Conservation (phyloP, 2,797 vertebrate genomes). For the Siniperca undulata region DNA sequence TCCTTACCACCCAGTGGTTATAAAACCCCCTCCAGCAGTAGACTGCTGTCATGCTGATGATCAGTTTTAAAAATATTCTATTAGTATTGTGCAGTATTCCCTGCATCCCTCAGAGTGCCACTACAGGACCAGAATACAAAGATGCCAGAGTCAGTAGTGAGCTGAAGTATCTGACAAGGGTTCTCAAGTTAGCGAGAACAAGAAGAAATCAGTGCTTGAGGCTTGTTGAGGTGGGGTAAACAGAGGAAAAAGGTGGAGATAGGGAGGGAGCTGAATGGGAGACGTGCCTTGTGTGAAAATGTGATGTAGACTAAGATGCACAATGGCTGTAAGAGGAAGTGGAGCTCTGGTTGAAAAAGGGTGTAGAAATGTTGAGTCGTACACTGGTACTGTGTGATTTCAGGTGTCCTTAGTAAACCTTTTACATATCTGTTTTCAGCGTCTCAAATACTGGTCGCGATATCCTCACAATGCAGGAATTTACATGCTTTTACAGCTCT, state of each 20-base stretch:
- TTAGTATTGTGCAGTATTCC: constrained; percentile 6
- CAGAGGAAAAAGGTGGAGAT: not conserved
- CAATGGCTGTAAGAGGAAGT: constrained; percentile 10
- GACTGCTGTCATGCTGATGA: constrained; percentile 3
- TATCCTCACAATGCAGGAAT: not conserved
- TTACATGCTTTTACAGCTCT: not conserved
- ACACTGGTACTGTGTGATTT: constrained; percentile 47
- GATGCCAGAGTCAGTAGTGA: not conserved
- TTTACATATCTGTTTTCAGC: constrained; percentile 26
- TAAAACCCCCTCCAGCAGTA: constrained; percentile 6
- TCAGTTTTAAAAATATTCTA: constrained; percentile 17
- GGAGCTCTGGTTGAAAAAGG: constrained; percentile 24
- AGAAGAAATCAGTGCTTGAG: not conserved
- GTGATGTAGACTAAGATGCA: constrained; percentile 14
- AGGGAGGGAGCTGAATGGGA: not conserved
- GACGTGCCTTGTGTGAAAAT: constrained; percentile 62
- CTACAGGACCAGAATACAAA: constrained; percentile 13
- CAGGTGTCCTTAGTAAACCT: constrained; percentile 4
- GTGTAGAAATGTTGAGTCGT: constrained; percentile 35
- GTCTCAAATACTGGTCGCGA: not conserved
- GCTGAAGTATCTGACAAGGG: not conserved
- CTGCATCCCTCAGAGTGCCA: constrained; percentile 25
- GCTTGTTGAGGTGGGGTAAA: constrained; percentile 15
- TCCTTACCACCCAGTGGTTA: constrained; percentile 10
- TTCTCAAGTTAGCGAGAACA: constrained; percentile 2